phyloP scores from a whole-genome alignment of 2,888 invertebrate species.

The Venusia cambrica region DNA sequence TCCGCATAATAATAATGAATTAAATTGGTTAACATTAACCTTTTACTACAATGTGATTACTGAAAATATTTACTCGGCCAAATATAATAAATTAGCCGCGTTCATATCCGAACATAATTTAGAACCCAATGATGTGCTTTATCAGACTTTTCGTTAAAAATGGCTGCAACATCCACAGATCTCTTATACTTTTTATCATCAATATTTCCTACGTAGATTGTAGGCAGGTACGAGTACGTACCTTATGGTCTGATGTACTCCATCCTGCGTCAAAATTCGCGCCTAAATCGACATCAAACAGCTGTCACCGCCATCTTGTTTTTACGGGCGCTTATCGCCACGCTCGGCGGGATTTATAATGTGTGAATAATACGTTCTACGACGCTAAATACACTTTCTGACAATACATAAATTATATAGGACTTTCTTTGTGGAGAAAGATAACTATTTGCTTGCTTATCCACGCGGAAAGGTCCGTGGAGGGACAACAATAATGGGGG shows the following conservation, averaged over 20 bases:
- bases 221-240: no score
- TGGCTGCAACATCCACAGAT: no score
- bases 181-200: no score
- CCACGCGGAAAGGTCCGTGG: conserved; percentile 62
- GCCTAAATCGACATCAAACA: conserved; percentile 64
- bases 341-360: conserved; percentile 75
- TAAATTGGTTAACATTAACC: no score
- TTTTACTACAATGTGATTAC: no score
- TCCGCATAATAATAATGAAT: no score
- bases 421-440: conserved; percentile 41
- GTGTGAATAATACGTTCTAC: conserved; percentile 69
- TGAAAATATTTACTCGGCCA: no score
- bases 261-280: conserved; percentile 37
- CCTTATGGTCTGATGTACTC: conserved; percentile 2
- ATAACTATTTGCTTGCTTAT: conserved; percentile 73
- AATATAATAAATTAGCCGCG: no score
- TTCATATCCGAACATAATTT: no score
- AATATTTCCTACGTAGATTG: no score
- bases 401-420: conserved; percentile 76
- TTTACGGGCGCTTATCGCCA: conserved; percentile 63
- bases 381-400: conserved; percentile 69
- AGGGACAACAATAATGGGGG: conserved; percentile 46
- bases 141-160: no score
- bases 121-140: no score
- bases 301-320: conserved; percentile 64